Percentiles rank a stretch among this genome's conserved stretches.
These are phyloP conservation scores for Pteria penguin DNA, from an alignment of 2,888 invertebrate species.

Conservation along the genomic window DNA sequence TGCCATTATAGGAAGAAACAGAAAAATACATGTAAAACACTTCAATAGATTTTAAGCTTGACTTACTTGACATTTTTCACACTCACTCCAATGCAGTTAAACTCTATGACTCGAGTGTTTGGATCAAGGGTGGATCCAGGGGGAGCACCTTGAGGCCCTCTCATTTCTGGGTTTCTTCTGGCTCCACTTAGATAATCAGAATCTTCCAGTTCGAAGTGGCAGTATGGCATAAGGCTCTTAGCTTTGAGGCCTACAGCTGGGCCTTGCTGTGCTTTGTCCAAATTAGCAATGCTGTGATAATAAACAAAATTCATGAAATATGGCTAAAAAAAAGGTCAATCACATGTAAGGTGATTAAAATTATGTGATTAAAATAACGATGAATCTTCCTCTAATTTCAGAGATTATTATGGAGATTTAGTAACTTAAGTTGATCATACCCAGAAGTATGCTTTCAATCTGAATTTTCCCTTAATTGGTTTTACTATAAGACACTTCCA, in stretches of 20 bases:
- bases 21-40: neutral
- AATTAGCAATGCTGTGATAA: constrained; percentile 78
- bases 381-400: no score
- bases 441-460: no score
- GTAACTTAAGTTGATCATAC: no score
- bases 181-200: constrained; percentile 83
- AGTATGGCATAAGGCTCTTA: constrained; percentile 85
- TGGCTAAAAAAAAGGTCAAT: no score
- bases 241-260: constrained; percentile 81
- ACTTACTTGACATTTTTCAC: constrained; percentile 70
- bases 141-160: constrained; percentile 76
- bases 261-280: constrained; percentile 72
- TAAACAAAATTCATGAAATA: no score
- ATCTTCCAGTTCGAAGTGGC: constrained; percentile 86
- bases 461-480: no score
- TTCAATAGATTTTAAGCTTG: neutral
- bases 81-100: constrained; percentile 85
- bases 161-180: constrained; percentile 77
- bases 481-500: no score
- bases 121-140: constrained; percentile 80
- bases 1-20: no score
- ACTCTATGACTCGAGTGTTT: constrained; percentile 84
- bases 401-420: no score
- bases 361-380: no score
- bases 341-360: no score